These are phyloP conservation scores for Nansenia antarctica DNA, from an alignment of 2,113 vertebrate genomes.

Conservation along the genomic window DNA sequence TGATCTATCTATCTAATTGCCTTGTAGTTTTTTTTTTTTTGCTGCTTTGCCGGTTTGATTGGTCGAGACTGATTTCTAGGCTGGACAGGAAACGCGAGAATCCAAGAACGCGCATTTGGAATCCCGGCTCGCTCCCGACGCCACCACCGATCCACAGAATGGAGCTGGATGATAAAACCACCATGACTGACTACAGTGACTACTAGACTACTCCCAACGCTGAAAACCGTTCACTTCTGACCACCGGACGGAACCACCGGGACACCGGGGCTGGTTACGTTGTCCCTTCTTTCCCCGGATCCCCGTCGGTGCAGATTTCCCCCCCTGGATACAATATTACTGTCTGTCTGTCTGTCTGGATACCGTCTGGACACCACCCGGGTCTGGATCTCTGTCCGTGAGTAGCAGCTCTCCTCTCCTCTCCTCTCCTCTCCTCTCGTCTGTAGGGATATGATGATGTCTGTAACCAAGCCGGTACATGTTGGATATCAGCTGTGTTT, in stretches of 20 bases:
- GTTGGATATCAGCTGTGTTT: too few relatives aligned
- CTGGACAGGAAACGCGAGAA: conserved; percentile 4
- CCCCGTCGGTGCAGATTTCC: not conserved
- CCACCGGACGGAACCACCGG: not conserved
- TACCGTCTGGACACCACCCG: too few relatives aligned
- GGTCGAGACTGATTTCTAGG: not conserved
- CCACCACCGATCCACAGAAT: conserved; percentile 1
- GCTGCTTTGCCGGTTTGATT: not conserved
- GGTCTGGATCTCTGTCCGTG: conserved; percentile 1
- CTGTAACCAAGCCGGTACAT: too few relatives aligned
- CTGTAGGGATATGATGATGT: too few relatives aligned
- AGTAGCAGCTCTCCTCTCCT: not conserved
- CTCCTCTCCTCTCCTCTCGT: too few relatives aligned
- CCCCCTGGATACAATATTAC: not conserved
- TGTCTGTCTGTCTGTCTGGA: too few relatives aligned
- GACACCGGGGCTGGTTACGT: not conserved
- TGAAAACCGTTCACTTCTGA: not conserved
- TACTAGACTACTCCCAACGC: not conserved
- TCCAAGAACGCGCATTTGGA: not conserved
- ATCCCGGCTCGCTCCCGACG: not conserved
- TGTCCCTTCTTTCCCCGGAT: not conserved
- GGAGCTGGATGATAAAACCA: not conserved
- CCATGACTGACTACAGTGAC: not conserved
- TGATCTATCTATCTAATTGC: too few relatives aligned
- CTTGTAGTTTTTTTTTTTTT: not conserved